phyloP scores from a whole-genome alignment of 2,113 vertebrate genomes.

The Nyctibius bracteatus region DNA sequence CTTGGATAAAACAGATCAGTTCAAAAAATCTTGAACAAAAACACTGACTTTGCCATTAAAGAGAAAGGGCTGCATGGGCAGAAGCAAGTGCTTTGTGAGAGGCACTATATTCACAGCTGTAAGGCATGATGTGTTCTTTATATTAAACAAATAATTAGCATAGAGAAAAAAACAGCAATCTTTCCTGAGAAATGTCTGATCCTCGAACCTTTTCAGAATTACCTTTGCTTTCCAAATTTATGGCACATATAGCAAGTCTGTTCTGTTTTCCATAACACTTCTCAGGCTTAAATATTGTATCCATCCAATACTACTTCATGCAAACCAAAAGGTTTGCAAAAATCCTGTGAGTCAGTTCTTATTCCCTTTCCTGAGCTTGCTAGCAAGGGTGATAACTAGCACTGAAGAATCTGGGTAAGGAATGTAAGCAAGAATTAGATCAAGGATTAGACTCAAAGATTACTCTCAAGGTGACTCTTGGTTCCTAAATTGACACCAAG shows the following conservation, averaged over 20 bases:
- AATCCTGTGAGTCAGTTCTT: background rate
- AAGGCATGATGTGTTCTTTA: background rate
- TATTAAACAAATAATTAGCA: background rate
- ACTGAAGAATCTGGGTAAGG: background rate
- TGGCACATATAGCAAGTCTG: background rate
- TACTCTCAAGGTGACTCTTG: background rate
- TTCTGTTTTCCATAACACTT: background rate
- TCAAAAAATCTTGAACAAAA: background rate
- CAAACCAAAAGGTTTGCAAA: background rate
- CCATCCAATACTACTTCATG: background rate
- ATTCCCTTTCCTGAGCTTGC: background rate
- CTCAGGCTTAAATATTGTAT: background rate
- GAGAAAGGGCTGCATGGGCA: background rate
- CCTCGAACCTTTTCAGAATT: background rate
- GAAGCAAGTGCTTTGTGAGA: background rate
- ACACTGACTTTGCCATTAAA: background rate
- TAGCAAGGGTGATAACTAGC: background rate
- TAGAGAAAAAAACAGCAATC: background rate
- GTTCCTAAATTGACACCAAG: background rate
- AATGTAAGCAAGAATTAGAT: background rate
- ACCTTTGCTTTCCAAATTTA: background rate
- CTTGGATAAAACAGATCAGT: background rate
- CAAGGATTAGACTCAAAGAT: background rate
- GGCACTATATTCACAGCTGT: rapidly evolving
- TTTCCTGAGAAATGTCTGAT: background rate